Conservation (phyloP, 2,113 vertebrate species). For the Chaenogobius annularis region DNA sequence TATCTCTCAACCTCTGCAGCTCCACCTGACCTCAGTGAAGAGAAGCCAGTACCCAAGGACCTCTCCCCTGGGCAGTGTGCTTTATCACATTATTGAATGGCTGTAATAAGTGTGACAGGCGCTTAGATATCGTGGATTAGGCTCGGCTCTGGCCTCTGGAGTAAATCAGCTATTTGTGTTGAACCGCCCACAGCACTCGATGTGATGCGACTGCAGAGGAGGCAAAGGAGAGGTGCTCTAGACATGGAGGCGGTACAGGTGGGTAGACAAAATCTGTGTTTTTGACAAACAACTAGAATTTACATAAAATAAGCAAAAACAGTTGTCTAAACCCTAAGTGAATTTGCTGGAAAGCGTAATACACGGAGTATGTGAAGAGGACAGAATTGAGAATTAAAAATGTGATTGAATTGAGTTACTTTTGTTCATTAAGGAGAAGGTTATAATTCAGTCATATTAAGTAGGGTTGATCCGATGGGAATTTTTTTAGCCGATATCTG, state of each 20-base stretch:
- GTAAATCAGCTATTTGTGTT: not conserved
- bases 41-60: not conserved
- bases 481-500: too few relatives aligned
- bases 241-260: not conserved
- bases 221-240: not conserved
- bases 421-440: too few relatives aligned
- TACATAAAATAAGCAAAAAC: not conserved
- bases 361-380: not conserved
- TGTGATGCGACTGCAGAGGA: conserved; percentile 25
- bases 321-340: not conserved
- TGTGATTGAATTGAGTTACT: not conserved
- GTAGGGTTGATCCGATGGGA: too few relatives aligned
- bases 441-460: too few relatives aligned
- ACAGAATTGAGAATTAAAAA: not conserved
- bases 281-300: not conserved
- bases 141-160: conserved; percentile 5
- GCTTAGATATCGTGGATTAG: conserved; percentile 13
- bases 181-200: conserved; percentile 12
- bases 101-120: conserved; percentile 10
- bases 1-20: not conserved
- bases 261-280: conserved; percentile 1
- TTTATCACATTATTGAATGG: conserved; percentile 11
- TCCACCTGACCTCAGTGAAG: conserved; percentile 13
- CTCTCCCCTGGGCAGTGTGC: conserved; percentile 12
- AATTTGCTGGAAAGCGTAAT: not conserved